phyloP scores from a whole-genome alignment of 2,888 invertebrate species.

The Cremastinae sp. region DNA sequence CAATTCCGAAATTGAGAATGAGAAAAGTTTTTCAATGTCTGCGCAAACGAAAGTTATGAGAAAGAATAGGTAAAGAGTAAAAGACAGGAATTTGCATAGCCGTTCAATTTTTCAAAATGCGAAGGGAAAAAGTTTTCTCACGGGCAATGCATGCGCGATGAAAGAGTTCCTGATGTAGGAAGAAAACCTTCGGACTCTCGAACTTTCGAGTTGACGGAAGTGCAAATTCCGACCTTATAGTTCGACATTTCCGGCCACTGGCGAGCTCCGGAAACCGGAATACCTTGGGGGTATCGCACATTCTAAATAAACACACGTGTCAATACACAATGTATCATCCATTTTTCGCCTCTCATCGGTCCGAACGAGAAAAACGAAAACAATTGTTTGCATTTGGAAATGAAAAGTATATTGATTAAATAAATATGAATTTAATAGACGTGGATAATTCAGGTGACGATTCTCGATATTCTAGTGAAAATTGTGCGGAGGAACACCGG shows the following conservation, averaged over 20 bases:
- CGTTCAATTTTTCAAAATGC: slow-evolving; percentile 7
- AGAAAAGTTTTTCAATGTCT: slow-evolving; percentile 62
- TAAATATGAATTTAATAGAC: no score
- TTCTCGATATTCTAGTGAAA: no score
- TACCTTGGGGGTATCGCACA: not conserved
- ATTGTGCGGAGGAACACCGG: no score
- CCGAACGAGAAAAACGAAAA: not conserved
- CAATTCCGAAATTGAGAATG: slow-evolving; percentile 48
- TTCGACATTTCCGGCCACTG: slow-evolving; percentile 2
- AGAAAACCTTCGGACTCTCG: slow-evolving; percentile 2
- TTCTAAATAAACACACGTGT: slow-evolving; percentile 6
- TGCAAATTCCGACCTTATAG: slow-evolving; percentile 26
- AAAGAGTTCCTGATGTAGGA: not conserved
- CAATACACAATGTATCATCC: not conserved
- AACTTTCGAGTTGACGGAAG: slow-evolving; percentile 9
- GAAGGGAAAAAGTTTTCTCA: slow-evolving; percentile 11
- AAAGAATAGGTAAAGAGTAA: not conserved
- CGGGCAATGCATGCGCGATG: not conserved
- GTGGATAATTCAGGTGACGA: no score
- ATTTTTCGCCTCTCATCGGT: not conserved
- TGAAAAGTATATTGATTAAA: no score
- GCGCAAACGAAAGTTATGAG: not conserved
- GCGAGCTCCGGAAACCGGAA: slow-evolving; percentile 20
- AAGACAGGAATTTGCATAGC: slow-evolving; percentile 9
- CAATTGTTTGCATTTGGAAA: not conserved